phyloP scores from a whole-genome alignment of 2,113 vertebrate genomes.

The Charina bottae region DNA sequence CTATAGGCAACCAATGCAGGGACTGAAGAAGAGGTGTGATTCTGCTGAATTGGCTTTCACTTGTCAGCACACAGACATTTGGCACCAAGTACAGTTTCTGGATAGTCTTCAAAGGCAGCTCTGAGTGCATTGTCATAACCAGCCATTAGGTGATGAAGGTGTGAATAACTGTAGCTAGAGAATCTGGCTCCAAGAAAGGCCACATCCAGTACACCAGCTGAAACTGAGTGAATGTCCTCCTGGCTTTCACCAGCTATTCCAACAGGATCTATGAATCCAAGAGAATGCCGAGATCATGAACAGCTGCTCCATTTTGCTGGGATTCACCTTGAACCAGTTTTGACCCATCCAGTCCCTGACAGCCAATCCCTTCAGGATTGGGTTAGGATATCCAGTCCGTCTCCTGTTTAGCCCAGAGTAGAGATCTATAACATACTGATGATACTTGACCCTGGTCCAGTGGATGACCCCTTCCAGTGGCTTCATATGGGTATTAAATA shows the following conservation, averaged over 20 bases:
- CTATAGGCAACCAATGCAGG: too few relatives aligned
- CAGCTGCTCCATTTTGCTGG: neutral
- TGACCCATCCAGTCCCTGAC: too few relatives aligned
- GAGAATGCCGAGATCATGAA: neutral
- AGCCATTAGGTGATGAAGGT: neutral
- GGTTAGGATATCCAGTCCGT: neutral
- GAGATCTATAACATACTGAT: neutral
- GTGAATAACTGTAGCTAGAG: neutral
- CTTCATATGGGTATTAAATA: neutral
- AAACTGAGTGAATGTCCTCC: neutral
- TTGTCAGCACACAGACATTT: neutral
- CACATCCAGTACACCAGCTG: neutral
- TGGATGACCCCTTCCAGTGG: neutral
- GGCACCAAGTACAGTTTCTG: neutral
- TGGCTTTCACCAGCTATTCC: neutral
- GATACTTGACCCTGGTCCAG: neutral
- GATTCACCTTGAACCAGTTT: neutral
- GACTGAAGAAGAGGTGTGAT: too few relatives aligned
- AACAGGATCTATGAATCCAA: neutral
- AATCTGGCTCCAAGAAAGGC: neutral
- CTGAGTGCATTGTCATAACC: neutral
- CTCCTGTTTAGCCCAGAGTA: neutral
- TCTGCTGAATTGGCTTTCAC: neutral
- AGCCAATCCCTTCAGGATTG: neutral
- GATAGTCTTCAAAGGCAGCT: neutral